These are phyloP conservation scores for Crypturellus undulatus DNA, from an alignment of 2,113 vertebrate genomes.

Conservation along the genomic window DNA sequence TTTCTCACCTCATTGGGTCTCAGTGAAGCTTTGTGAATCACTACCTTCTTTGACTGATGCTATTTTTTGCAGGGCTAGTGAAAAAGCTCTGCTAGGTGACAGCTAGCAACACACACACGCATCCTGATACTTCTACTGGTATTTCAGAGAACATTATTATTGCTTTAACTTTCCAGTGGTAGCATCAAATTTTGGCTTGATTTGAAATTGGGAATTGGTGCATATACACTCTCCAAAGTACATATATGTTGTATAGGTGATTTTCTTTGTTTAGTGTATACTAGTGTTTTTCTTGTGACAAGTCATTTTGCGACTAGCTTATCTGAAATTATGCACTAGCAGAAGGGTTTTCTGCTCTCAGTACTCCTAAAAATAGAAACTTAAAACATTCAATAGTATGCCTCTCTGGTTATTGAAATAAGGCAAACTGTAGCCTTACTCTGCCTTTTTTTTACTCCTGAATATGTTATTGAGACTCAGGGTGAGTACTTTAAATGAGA, in stretches of 20 bases:
- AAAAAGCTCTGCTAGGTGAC: not conserved
- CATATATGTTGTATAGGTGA: not conserved
- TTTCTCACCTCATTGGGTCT: not conserved
- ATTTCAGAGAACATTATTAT: not conserved
- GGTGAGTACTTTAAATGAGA: not conserved
- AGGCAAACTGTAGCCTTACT: not conserved
- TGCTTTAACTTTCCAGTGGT: not conserved
- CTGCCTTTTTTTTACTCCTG: conserved; percentile 2
- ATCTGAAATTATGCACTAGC: not conserved
- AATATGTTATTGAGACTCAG: not conserved
- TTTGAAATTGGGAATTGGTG: not conserved
- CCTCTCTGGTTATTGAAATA: not conserved
- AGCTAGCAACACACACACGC: not conserved
- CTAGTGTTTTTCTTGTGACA: not conserved
- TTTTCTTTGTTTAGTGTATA: not conserved
- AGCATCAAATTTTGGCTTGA: not conserved
- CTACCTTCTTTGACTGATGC: not conserved
- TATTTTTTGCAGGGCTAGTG: not conserved
- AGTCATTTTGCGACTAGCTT: conserved; percentile 7
- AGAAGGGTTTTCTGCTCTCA: not conserved
- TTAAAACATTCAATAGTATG: conserved; percentile 15
- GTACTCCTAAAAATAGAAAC: conserved; percentile 11
- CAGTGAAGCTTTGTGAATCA: not conserved
- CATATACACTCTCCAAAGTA: not conserved
- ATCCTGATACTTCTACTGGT: not conserved